Conservation (phyloP, 2,888 invertebrate species). For the Pammene fasciana region DNA sequence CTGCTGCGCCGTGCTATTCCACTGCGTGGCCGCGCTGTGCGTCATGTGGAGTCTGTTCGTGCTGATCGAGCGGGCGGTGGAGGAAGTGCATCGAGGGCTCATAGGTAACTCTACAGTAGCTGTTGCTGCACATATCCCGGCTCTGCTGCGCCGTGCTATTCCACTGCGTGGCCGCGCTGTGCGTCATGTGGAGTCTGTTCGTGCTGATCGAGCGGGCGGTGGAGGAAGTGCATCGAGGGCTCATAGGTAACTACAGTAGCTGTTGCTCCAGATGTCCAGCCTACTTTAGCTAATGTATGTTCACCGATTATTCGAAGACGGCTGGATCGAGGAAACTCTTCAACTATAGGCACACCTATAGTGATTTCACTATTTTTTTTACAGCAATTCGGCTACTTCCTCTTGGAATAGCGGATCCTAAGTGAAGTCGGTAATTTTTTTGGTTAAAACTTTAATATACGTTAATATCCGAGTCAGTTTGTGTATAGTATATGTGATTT, state of each 20-base stretch:
- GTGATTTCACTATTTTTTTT: no score
- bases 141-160: slow-evolving; percentile 95
- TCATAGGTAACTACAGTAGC: slow-evolving; percentile 73
- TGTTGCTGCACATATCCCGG: slow-evolving; percentile 90
- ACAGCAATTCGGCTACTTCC: no score
- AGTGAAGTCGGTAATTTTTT: no score
- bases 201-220: slow-evolving; percentile 98
- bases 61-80: slow-evolving; percentile 97
- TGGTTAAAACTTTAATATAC: no score
- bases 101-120: slow-evolving; percentile 82
- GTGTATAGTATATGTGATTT: no score
- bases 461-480: no score
- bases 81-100: slow-evolving; percentile 93
- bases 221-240: slow-evolving; percentile 94
- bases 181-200: slow-evolving; percentile 98
- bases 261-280: slow-evolving; percentile 90
- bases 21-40: slow-evolving; percentile 97
- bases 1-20: slow-evolving; percentile 95
- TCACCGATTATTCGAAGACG: no score
- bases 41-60: slow-evolving; percentile 99
- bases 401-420: no score
- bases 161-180: slow-evolving; percentile 97
- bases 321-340: no score
- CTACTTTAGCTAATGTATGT: no score
- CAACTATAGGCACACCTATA: no score